These are phyloP conservation scores for Cyprinus carpio DNA, from an alignment of 2,113 vertebrate genomes.

Conservation along the genomic window DNA sequence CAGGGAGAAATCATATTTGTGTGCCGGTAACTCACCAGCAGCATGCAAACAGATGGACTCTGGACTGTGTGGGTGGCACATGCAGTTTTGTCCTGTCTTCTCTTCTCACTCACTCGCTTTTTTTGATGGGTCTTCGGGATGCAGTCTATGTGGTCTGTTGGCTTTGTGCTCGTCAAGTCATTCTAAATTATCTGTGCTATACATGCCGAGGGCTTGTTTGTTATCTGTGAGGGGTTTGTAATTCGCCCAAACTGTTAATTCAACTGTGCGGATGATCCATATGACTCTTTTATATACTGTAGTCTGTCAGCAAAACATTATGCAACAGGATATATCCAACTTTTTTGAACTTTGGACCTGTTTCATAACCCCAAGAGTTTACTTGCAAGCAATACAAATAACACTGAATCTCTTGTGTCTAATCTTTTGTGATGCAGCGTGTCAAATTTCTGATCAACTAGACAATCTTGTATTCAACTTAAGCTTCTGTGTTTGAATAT, in stretches of 20 bases:
- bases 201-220: slow-evolving; percentile 52
- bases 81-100: slow-evolving; percentile 52
- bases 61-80: slow-evolving; percentile 61
- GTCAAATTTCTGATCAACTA: too few species aligned
- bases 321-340: too few species aligned
- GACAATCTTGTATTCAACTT: background rate
- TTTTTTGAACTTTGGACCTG: too few species aligned
- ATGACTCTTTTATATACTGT: slow-evolving; percentile 38
- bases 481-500: background rate
- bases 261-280: slow-evolving; percentile 9
- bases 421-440: too few species aligned
- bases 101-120: slow-evolving; percentile 30
- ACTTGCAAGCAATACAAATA: too few species aligned
- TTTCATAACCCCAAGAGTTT: too few species aligned
- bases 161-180: slow-evolving; percentile 50
- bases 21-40: slow-evolving; percentile 53
- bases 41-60: slow-evolving; percentile 58
- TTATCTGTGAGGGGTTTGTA: slow-evolving; percentile 47
- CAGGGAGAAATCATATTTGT: slow-evolving; percentile 49
- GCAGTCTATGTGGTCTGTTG: slow-evolving; percentile 48
- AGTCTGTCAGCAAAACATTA: too few species aligned
- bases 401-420: too few species aligned
- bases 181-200: slow-evolving; percentile 49
- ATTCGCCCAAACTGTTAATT: slow-evolving; percentile 27
- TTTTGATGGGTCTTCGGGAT: slow-evolving; percentile 33